Evolutionary conservation across 2,797 vertebrate genomes (phyloP).

Genomic region (Podarcis lilfordi): DNA sequence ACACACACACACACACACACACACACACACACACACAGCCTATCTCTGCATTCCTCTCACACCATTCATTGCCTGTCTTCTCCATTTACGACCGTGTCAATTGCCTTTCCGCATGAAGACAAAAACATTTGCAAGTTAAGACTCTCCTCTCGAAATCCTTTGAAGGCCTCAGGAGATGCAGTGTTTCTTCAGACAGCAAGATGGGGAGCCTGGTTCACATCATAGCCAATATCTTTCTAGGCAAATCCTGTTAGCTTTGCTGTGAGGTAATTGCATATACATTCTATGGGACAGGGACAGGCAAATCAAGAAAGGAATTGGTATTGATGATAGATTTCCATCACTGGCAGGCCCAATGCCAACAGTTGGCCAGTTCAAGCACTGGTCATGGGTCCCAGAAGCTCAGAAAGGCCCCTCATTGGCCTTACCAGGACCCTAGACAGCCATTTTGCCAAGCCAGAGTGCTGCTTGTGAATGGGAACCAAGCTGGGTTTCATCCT

Average conservation of each 20-base stretch:
- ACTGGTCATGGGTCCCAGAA: too few species aligned
- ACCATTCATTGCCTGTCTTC: constrained; percentile 3
- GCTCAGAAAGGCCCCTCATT: too few species aligned
- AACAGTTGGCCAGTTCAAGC: too few species aligned
- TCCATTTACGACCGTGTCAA: background rate
- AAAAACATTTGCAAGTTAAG: constrained; percentile 4
- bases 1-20: rapidly evolving
- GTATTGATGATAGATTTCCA: background rate
- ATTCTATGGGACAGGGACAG: background rate
- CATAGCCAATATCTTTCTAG: background rate
- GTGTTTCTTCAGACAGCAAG: background rate
- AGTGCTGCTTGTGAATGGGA: too few species aligned
- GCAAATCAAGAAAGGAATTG: background rate
- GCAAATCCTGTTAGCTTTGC: background rate
- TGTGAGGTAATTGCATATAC: background rate
- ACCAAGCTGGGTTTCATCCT: too few species aligned
- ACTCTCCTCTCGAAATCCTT: constrained; percentile 5
- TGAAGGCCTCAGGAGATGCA: background rate
- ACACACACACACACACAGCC: background rate
- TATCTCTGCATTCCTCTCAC: constrained; percentile 18
- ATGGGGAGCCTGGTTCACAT: background rate
- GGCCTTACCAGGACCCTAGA: too few species aligned
- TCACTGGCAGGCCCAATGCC: background rate
- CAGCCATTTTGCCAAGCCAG: too few species aligned
- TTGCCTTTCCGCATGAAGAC: background rate